These are phyloP conservation scores for Pygocentrus nattereri DNA, from an alignment of 2,797 vertebrate species.

Conservation along the genomic window DNA sequence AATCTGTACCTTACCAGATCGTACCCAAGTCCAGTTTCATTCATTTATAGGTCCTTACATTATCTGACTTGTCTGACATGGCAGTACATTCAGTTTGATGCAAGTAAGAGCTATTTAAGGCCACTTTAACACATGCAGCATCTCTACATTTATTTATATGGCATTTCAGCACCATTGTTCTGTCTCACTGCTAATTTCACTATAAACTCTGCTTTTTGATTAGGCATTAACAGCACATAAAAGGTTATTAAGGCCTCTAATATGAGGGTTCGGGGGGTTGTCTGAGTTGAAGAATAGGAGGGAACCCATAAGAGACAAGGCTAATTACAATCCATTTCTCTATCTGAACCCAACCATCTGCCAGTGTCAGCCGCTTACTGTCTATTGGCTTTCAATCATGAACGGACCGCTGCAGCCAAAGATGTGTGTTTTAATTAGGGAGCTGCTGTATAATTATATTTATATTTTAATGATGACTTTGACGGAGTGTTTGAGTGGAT, in stretches of 20 bases:
- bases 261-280: conserved; percentile 58
- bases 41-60: neutral
- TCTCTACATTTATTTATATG: conserved; percentile 25
- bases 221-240: conserved; percentile 63
- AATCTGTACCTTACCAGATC: neutral
- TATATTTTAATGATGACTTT: conserved; percentile 70
- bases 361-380: conserved; percentile 61
- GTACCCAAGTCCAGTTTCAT: neutral
- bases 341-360: conserved; percentile 67
- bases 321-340: conserved; percentile 67
- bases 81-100: no score
- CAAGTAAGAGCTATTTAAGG: neutral
- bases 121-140: conserved; percentile 11
- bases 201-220: conserved; percentile 60
- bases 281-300: conserved; percentile 63
- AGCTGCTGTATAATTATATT: conserved; percentile 68
- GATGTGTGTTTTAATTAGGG: conserved; percentile 72
- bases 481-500: conserved; percentile 61
- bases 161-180: conserved; percentile 28
- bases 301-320: conserved; percentile 61
- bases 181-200: conserved; percentile 48
- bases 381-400: conserved; percentile 62
- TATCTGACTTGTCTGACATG: neutral
- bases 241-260: conserved; percentile 66
- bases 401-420: conserved; percentile 60